A percentile compares a stretch with the other conserved stretches of the same genome.
Conservation (phyloP, 2,113 vertebrate species). For the Zosterops hypoxanthus region DNA sequence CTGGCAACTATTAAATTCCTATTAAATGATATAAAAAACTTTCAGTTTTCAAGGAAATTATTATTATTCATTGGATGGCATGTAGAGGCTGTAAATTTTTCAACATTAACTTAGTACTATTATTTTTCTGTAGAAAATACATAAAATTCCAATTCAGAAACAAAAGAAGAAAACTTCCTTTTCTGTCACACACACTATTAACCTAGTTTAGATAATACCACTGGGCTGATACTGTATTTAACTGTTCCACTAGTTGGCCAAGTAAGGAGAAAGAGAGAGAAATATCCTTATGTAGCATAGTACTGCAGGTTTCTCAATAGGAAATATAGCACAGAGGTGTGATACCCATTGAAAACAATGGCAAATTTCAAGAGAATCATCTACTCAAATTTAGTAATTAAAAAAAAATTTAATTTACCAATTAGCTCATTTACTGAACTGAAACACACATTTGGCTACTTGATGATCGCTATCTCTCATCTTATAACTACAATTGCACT, state of each 20-base stretch:
- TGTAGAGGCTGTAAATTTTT: background rate
- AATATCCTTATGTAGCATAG: background rate
- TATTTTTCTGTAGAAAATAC: background rate
- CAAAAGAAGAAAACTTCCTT: background rate
- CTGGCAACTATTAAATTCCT: background rate
- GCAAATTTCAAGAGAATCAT: background rate
- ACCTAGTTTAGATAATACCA: background rate
- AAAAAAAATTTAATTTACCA: background rate
- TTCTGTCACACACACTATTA: background rate
- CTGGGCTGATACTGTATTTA: background rate
- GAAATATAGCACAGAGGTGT: background rate
- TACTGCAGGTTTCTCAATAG: background rate
- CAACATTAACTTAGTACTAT: background rate
- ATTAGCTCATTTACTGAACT: background rate
- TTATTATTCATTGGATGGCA: background rate
- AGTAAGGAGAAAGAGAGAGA: background rate
- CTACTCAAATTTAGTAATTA: background rate
- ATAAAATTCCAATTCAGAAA: background rate
- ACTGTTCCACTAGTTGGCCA: background rate
- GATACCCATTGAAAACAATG: background rate
- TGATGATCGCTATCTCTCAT: background rate
- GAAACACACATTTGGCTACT: background rate
- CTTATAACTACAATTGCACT: background rate
- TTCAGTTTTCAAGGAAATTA: background rate
- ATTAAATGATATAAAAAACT: background rate